These are phyloP conservation scores for Cataglyphis rosenhaueri DNA, from an alignment of 2,888 invertebrate genomes.

Conservation along the genomic window DNA sequence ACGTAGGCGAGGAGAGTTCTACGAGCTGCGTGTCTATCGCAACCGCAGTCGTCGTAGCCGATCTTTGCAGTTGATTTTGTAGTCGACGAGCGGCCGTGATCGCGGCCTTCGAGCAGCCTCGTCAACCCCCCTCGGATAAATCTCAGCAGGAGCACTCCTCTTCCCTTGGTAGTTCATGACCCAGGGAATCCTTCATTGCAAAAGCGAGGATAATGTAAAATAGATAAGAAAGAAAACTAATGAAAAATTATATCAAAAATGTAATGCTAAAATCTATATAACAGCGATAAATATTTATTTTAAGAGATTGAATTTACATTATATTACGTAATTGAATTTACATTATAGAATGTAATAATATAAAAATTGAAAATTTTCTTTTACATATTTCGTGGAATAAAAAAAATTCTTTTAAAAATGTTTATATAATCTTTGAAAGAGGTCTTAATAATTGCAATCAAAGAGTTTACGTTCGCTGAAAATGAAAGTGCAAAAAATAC, in stretches of 20 bases:
- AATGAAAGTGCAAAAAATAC: background rate
- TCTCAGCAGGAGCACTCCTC: conserved; percentile 84
- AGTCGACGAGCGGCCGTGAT: conserved; percentile 26
- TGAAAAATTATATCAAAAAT: background rate
- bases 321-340: no score
- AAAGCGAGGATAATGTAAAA: conserved; percentile 1
- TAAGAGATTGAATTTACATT: background rate
- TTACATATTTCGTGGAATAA: background rate
- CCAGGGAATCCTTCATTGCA: conserved; percentile 77
- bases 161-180: conserved; percentile 79
- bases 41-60: conserved; percentile 76
- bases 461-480: background rate
- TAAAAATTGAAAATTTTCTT: background rate
- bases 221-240: background rate
- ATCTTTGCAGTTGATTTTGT: conserved; percentile 68
- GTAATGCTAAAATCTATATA: background rate
- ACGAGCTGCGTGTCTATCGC: conserved; percentile 59
- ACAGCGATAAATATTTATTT: background rate
- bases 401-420: background rate
- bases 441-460: background rate
- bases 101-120: conserved; percentile 61
- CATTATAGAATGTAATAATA: background rate
- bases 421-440: background rate
- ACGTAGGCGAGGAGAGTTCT: conserved; percentile 61
- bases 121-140: conserved; percentile 80